Conservation (phyloP, 2,797 vertebrate species). For the Silurus lanzhouensis region DNA sequence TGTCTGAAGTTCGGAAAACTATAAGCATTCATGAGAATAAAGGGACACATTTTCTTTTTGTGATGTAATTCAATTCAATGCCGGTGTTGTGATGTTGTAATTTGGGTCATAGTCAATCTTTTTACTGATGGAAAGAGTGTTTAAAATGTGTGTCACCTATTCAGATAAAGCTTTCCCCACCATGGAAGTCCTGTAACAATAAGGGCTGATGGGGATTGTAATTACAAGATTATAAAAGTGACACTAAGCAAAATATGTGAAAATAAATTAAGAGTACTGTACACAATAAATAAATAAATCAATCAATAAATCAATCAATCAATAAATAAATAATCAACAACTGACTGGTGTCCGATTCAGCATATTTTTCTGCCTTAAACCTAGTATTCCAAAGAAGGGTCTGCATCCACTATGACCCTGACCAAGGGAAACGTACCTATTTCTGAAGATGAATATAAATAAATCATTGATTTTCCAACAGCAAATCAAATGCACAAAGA, state of each 20-base stretch:
- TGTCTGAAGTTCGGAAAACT: not conserved
- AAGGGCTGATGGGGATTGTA: not conserved
- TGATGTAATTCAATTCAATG: not conserved
- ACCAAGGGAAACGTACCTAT: not conserved
- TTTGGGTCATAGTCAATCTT: not conserved
- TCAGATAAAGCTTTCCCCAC: not conserved
- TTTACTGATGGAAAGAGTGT: not conserved
- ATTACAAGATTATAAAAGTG: not conserved
- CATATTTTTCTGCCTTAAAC: too few species aligned
- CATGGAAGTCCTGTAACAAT: not conserved
- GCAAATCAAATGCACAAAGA: conserved; percentile 1
- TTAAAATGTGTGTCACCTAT: not conserved
- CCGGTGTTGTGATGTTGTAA: not conserved
- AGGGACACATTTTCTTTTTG: not conserved
- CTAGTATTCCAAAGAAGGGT: not conserved
- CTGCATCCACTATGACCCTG: not conserved
- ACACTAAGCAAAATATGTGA: not conserved
- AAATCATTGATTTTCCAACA: not conserved
- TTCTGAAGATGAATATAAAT: not conserved
- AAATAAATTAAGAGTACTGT: not conserved
- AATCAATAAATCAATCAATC: too few species aligned
- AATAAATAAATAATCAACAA: not conserved
- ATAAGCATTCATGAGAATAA: not conserved
- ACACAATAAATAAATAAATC: too few species aligned
- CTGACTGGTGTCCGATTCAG: not conserved